These are phyloP conservation scores for Ectemnius lituratus DNA, from an alignment of 2,888 invertebrate genomes.

Conservation along the genomic window DNA sequence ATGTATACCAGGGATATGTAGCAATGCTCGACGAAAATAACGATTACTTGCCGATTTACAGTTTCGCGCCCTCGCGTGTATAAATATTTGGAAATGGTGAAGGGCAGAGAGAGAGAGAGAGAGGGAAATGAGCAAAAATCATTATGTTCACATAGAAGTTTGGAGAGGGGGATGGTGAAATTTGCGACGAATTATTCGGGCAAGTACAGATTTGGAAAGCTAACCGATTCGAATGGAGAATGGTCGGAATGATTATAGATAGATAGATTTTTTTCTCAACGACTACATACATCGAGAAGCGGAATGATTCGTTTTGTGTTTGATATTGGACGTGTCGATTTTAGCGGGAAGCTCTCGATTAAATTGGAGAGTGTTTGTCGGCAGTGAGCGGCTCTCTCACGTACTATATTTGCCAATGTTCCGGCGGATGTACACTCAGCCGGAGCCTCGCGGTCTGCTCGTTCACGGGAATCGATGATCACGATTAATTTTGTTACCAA, in stretches of 20 bases:
- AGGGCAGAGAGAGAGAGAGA: too few relatives aligned
- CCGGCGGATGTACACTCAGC: too few relatives aligned
- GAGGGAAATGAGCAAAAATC: too few relatives aligned
- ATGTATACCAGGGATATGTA: constrained; percentile 36
- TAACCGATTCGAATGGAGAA: too few relatives aligned
- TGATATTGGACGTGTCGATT: constrained; percentile 53
- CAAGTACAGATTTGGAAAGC: too few relatives aligned
- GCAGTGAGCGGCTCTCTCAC: constrained; percentile 11
- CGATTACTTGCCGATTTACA: constrained; percentile 10
- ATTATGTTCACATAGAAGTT: too few relatives aligned
- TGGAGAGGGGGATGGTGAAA: too few relatives aligned
- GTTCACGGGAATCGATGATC: constrained; percentile 27
- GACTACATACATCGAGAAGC: too few relatives aligned
- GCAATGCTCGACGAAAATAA: constrained; percentile 29
- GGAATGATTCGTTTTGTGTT: constrained; percentile 39
- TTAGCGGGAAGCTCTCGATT: constrained; percentile 55
- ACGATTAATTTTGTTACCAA: constrained; percentile 48
- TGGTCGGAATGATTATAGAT: too few relatives aligned
- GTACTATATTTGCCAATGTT: constrained; percentile 28
- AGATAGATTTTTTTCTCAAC: too few relatives aligned
- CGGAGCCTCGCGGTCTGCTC: neutral
- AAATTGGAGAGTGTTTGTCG: constrained; percentile 51
- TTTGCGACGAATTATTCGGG: too few relatives aligned
- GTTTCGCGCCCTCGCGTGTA: neutral
- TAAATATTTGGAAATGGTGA: too few relatives aligned